A percentile compares a stretch with the other conserved stretches of the same genome.
These are phyloP conservation scores for Psilopsiagon aymara DNA, from an alignment of 2,113 vertebrate genomes.

Conservation along the genomic window DNA sequence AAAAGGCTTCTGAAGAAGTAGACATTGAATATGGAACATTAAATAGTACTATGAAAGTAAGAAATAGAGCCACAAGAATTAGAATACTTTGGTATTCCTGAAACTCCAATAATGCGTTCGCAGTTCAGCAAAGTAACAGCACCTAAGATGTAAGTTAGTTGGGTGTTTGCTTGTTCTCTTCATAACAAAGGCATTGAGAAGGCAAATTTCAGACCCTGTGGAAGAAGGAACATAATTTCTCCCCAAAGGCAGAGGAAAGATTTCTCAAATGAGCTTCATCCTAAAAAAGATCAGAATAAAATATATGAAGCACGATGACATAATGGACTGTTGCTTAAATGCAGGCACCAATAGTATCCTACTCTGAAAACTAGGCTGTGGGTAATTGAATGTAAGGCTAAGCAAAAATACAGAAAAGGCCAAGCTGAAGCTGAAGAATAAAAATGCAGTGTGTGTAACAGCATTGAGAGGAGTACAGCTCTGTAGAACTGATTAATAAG, in stretches of 20 bases:
- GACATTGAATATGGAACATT: background rate
- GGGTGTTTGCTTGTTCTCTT: slow-evolving; percentile 19
- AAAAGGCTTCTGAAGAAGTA: slow-evolving; percentile 33
- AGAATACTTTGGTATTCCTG: slow-evolving; percentile 40
- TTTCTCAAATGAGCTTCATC: slow-evolving; percentile 69
- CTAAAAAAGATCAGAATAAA: slow-evolving; percentile 64
- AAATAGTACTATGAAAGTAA: background rate
- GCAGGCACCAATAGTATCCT: slow-evolving; percentile 8
- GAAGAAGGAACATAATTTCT: slow-evolving; percentile 54
- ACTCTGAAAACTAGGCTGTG: slow-evolving; percentile 48
- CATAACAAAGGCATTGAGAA: slow-evolving; percentile 61
- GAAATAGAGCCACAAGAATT: slow-evolving; percentile 41
- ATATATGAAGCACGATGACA: slow-evolving; percentile 63
- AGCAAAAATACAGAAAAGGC: slow-evolving; percentile 71
- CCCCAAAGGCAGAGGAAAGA: slow-evolving; percentile 57
- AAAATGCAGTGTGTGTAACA: slow-evolving; percentile 67
- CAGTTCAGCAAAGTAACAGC: slow-evolving; percentile 38
- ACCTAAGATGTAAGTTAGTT: slow-evolving; percentile 50
- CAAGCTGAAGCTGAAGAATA: slow-evolving; percentile 65
- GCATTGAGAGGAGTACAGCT: slow-evolving; percentile 47
- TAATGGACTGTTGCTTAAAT: slow-evolving; percentile 53
- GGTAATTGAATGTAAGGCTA: slow-evolving; percentile 70
- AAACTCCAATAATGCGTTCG: slow-evolving; percentile 13
- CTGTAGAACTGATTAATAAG: slow-evolving; percentile 75
- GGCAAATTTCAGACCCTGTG: slow-evolving; percentile 56